A percentile compares a stretch with the other conserved stretches of the same genome.
Conservation (phyloP, 2,113 vertebrate species). For the Vidua macroura region DNA sequence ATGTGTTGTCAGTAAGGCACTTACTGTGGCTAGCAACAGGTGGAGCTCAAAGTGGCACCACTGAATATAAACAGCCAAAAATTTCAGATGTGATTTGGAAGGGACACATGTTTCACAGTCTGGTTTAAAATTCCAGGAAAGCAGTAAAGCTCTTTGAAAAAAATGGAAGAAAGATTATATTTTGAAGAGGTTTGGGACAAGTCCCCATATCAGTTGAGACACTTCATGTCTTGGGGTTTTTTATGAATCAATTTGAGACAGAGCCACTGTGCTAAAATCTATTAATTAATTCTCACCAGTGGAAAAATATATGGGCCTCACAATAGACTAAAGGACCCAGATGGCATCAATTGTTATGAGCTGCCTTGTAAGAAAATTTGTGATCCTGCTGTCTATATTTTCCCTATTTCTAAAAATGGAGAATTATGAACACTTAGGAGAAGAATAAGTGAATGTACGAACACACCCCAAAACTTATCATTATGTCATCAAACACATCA, state of each 20-base stretch:
- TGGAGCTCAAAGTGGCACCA: background rate
- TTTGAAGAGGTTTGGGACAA: background rate
- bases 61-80: background rate
- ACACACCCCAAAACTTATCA: background rate
- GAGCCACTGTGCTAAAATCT: background rate
- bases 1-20: background rate
- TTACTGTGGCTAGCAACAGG: background rate
- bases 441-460: background rate
- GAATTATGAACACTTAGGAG: background rate
- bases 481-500: background rate
- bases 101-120: background rate
- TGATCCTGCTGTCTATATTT: background rate
- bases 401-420: background rate
- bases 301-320: background rate
- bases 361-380: background rate
- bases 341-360: background rate
- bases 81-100: background rate
- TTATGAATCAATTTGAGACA: background rate
- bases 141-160: background rate
- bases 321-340: background rate
- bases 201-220: background rate
- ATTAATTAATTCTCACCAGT: background rate
- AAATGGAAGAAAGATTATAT: background rate
- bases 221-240: background rate
- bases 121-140: background rate